Evolutionary conservation across 2,888 invertebrate species (phyloP).

Genomic region (Diarsia rubi): DNA sequence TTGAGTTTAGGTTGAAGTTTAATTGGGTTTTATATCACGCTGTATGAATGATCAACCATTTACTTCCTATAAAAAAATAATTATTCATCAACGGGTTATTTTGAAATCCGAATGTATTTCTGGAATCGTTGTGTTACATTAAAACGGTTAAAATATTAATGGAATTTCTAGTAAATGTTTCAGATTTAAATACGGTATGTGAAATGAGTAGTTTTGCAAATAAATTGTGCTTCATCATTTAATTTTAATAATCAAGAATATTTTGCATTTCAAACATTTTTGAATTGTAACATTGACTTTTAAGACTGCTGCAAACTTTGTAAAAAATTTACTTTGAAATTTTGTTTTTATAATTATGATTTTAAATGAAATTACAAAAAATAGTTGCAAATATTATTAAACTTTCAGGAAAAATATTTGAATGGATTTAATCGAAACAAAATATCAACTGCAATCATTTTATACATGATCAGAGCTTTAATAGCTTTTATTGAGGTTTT

Average conservation of each 20-base stretch:
- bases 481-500: not conserved
- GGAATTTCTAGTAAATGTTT: not conserved
- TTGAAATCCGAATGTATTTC: not conserved
- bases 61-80: not conserved
- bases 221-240: not conserved
- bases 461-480: not conserved
- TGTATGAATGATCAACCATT: not conserved
- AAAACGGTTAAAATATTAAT: not conserved
- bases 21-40: not conserved
- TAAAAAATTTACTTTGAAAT: constrained; percentile 15
- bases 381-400: not conserved
- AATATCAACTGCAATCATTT: not conserved
- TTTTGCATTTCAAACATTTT: not conserved
- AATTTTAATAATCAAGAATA: not conserved
- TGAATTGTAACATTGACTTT: not conserved
- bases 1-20: no score
- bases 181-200: not conserved
- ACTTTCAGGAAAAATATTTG: not conserved
- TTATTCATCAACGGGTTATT: not conserved
- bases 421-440: not conserved
- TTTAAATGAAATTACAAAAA: constrained; percentile 15
- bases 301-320: constrained; percentile 1
- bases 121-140: not conserved
- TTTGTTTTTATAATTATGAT: constrained; percentile 1
- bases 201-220: not conserved